Evolutionary conservation across 92 coral and sea anemone genomes (phyloP).

Genomic region (Porites evermanni): DNA sequence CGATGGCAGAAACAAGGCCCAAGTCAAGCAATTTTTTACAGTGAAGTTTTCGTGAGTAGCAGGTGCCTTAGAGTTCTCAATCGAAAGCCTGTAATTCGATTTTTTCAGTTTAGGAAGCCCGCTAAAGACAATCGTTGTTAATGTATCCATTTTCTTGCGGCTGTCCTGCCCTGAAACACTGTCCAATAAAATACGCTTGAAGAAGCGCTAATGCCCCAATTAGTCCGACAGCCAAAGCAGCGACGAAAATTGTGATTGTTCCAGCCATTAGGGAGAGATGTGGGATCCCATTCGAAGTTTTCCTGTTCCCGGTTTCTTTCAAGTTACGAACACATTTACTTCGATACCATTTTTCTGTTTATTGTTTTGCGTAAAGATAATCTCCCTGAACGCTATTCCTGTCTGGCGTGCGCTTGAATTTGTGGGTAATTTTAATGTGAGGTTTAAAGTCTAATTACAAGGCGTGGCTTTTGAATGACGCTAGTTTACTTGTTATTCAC

Average conservation of each 20-base stretch:
- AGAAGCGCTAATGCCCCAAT: slow-evolving; percentile 92
- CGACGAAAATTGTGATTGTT: slow-evolving; percentile 81
- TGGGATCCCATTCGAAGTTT: neutral
- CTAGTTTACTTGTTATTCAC: neutral
- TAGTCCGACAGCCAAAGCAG: slow-evolving; percentile 83
- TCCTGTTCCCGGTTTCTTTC: neutral
- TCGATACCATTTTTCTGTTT: neutral
- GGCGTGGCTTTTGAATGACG: neutral
- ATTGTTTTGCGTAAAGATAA: neutral
- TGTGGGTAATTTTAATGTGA: neutral
- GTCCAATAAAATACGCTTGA: slow-evolving; percentile 97
- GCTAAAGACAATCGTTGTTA: slow-evolving; percentile 42
- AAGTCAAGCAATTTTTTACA: neutral
- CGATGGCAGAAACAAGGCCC: neutral
- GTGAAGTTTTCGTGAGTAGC: neutral
- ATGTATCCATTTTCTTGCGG: slow-evolving; percentile 91
- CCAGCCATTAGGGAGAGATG: slow-evolving; percentile 60
- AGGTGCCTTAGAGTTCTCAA: neutral
- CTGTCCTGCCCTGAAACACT: slow-evolving; percentile 94
- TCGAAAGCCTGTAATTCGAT: neutral
- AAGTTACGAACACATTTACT: neutral
- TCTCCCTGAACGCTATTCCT: slow-evolving; percentile 1
- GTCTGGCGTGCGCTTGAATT: neutral
- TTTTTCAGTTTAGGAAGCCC: too few species aligned
- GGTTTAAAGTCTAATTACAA: neutral